phyloP scores from a whole-genome alignment of 1,140 invertebrate genomes.

The Euura saliciscinereae region DNA sequence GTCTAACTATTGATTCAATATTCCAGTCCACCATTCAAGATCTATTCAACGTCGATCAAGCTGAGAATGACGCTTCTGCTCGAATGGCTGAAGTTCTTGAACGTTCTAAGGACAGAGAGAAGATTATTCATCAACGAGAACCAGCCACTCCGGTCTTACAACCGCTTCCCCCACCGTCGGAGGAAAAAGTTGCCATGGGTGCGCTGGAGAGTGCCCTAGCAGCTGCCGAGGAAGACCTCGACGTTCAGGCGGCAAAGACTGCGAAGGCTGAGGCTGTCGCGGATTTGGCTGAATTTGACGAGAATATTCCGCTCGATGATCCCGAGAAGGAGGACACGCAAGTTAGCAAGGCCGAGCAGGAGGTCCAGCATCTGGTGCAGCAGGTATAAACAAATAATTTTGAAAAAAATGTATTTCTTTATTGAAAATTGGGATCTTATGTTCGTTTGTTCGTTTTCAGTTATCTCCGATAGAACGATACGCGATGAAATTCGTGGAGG shows the following conservation, averaged over 20 bases:
- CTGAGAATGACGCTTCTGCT: conserved; percentile 65
- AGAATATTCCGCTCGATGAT: conserved; percentile 90
- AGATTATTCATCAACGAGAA: conserved; percentile 40
- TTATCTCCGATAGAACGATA: conserved; percentile 91
- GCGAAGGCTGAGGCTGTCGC: conserved; percentile 92
- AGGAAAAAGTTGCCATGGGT: conserved; percentile 69
- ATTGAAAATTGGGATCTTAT: conserved; percentile 9
- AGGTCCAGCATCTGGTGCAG: conserved; percentile 81
- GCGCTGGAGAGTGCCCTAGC: conserved; percentile 84
- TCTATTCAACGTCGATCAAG: conserved; percentile 81
- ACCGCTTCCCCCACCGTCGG: conserved; percentile 33
- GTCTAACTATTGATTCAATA: conserved; percentile 21
- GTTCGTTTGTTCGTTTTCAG: conserved; percentile 61
- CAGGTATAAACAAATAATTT: conserved; percentile 65
- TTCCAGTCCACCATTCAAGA: conserved; percentile 89
- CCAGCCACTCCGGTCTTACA: conserved; percentile 21
- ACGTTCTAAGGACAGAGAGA: conserved; percentile 56
- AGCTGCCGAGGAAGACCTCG: conserved; percentile 92
- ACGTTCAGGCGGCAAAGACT: conserved; percentile 88
- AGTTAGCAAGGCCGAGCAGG: conserved; percentile 81
- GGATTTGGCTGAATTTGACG: conserved; percentile 96
- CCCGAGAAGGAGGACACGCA: conserved; percentile 67
- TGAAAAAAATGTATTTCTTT: conserved; percentile 14
- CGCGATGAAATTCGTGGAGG: conserved; percentile 91
- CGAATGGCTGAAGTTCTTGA: conserved; percentile 70